Percentiles rank a stretch among this genome's conserved stretches.
phyloP scores from a whole-genome alignment of 2,888 invertebrate species.

The Torymus tubicola region DNA sequence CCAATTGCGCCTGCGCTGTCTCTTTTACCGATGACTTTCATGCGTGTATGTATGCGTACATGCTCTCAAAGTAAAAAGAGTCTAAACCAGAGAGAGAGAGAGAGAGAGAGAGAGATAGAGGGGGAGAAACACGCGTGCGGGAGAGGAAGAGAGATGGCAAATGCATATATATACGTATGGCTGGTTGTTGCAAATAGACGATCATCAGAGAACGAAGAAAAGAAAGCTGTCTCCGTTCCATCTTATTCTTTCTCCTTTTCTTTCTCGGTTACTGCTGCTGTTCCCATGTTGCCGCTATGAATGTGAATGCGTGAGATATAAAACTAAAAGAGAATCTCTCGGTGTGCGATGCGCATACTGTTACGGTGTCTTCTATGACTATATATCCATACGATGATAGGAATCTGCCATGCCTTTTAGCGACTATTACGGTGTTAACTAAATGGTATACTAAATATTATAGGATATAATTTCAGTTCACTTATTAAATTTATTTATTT shows the following conservation, averaged over 20 bases:
- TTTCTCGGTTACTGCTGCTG: not conserved
- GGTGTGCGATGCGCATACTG: too few relatives aligned
- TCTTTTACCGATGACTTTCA: slow-evolving; percentile 3
- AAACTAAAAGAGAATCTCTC: slow-evolving; percentile 43
- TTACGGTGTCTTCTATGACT: too few relatives aligned
- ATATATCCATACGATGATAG: too few relatives aligned
- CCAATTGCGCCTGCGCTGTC: not conserved
- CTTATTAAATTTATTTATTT: too few relatives aligned
- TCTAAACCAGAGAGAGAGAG: not conserved
- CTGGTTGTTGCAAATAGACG: slow-evolving; percentile 26
- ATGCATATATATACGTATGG: not conserved
- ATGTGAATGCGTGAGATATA: slow-evolving; percentile 63
- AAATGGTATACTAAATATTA: too few relatives aligned
- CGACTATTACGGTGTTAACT: too few relatives aligned
- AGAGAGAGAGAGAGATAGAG: not conserved
- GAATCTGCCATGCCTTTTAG: too few relatives aligned
- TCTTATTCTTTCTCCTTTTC: slow-evolving; percentile 12
- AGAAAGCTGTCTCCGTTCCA: slow-evolving; percentile 17
- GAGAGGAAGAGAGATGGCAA: slow-evolving; percentile 2
- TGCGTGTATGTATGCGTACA: slow-evolving; percentile 4
- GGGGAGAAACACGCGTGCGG: not conserved
- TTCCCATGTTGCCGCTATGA: slow-evolving; percentile 40
- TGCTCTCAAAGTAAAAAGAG: slow-evolving; percentile 23
- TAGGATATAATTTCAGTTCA: too few relatives aligned
- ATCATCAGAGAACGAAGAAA: slow-evolving; percentile 9